phyloP scores from a whole-genome alignment of 2,888 invertebrate genomes.

The Sylvicola fuscatus region DNA sequence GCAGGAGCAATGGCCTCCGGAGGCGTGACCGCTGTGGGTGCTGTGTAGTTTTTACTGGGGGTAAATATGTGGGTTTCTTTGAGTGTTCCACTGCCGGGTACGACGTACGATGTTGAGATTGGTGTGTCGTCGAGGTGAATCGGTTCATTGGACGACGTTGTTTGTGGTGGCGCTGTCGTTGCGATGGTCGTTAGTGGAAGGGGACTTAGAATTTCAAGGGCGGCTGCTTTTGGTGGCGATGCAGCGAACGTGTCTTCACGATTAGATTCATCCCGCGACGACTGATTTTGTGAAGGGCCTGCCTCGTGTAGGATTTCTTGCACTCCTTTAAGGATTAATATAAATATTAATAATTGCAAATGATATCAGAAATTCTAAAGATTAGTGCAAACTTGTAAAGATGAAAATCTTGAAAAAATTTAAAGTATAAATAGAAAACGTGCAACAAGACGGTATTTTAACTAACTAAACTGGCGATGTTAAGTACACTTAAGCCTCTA shows the following conservation, averaged over 20 bases:
- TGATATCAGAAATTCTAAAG: too few species aligned
- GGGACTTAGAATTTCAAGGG: background rate
- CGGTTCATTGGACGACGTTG: background rate
- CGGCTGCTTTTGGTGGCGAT: background rate
- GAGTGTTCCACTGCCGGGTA: slow-evolving; percentile 13
- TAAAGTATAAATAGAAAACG: too few species aligned
- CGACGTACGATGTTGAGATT: slow-evolving; percentile 12
- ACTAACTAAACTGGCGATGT: too few species aligned
- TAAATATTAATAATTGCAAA: background rate
- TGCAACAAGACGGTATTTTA: too few species aligned
- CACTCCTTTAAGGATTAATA: slow-evolving; percentile 11
- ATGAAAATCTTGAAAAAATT: too few species aligned
- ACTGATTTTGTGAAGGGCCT: slow-evolving; percentile 4
- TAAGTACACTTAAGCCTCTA: too few species aligned
- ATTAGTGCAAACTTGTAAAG: too few species aligned
- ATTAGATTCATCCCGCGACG: slow-evolving; percentile 3
- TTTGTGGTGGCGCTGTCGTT: background rate
- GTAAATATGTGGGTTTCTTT: slow-evolving; percentile 27
- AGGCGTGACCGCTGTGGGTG: slow-evolving; percentile 7
- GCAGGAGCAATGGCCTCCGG: slow-evolving; percentile 1
- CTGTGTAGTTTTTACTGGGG: slow-evolving; percentile 18
- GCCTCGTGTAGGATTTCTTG: slow-evolving; percentile 15
- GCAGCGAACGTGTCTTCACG: background rate
- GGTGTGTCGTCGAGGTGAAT: background rate
- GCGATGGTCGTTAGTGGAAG: background rate